A percentile compares a stretch with the other conserved stretches of the same genome.
These are phyloP conservation scores for Hephaestus fuliginosus DNA, from an alignment of 2,797 vertebrate species.

Conservation along the genomic window DNA sequence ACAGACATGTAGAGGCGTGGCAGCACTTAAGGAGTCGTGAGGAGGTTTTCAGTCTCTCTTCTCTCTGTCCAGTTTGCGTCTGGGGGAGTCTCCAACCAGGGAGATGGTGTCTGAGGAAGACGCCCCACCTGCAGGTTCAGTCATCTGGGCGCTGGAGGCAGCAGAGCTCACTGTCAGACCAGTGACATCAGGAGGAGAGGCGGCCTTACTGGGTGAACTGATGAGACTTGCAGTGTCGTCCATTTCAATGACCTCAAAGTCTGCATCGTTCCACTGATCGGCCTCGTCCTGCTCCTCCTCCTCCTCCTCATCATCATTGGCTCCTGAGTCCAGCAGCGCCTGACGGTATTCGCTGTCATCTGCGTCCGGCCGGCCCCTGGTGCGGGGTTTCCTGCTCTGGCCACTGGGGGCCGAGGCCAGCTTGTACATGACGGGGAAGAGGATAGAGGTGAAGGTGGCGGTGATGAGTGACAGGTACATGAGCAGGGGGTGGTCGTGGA, in stretches of 20 bases:
- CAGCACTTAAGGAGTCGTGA: slow-evolving; percentile 5
- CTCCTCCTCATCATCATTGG: slow-evolving; percentile 84
- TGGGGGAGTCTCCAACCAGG: slow-evolving; percentile 68
- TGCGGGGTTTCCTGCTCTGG: slow-evolving; percentile 52
- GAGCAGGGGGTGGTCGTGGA: slow-evolving; percentile 84
- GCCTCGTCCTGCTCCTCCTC: slow-evolving; percentile 80
- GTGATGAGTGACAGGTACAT: slow-evolving; percentile 88
- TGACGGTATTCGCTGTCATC: slow-evolving; percentile 87
- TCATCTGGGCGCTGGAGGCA: slow-evolving; percentile 16
- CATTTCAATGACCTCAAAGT: slow-evolving; percentile 94
- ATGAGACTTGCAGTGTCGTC: slow-evolving; percentile 79
- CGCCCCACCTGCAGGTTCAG: slow-evolving; percentile 16
- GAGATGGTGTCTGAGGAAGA: slow-evolving; percentile 29
- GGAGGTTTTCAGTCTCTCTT: slow-evolving; percentile 83
- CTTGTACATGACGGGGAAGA: slow-evolving; percentile 94
- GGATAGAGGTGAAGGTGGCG: slow-evolving; percentile 83
- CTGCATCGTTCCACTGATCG: slow-evolving; percentile 89
- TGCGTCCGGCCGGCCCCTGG: not conserved
- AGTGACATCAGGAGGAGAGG: slow-evolving; percentile 4
- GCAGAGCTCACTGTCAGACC: not conserved
- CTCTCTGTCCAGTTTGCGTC: slow-evolving; percentile 79
- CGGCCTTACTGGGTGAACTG: slow-evolving; percentile 72
- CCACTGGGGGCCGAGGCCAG: slow-evolving; percentile 81
- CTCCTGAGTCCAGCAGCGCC: slow-evolving; percentile 85
- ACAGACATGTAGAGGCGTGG: slow-evolving; percentile 2